Percentiles rank a stretch among this genome's conserved stretches.
phyloP scores from a whole-genome alignment of 2,888 invertebrate genomes.

The Hedychridium roseum region DNA sequence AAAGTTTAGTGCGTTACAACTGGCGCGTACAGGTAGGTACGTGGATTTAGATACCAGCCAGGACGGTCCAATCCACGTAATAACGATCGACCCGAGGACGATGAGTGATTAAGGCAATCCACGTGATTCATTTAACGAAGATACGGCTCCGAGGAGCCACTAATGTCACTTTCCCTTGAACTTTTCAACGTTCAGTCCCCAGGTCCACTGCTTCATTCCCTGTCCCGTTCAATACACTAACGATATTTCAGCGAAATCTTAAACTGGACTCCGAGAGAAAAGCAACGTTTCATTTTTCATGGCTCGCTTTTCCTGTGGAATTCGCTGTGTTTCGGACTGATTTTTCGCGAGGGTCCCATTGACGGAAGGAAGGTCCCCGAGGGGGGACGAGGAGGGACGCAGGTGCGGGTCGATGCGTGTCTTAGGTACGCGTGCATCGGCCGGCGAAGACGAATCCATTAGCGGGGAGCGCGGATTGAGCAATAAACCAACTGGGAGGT shows the following conservation, averaged over 20 bases:
- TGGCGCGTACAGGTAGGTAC: constrained; percentile 39
- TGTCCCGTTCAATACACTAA: not conserved
- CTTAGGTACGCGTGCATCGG: constrained; percentile 35
- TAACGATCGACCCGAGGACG: too few relatives aligned
- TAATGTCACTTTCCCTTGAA: constrained; percentile 42
- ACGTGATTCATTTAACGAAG: too few relatives aligned
- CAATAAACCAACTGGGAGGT: constrained; percentile 63
- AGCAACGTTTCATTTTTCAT: not conserved
- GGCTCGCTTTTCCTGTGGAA: too few relatives aligned
- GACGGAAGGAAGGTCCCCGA: too few relatives aligned
- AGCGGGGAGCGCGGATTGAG: constrained; percentile 60
- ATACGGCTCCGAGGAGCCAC: too few relatives aligned
- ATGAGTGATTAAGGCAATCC: too few relatives aligned
- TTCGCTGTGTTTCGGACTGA: too few relatives aligned
- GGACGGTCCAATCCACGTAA: too few relatives aligned
- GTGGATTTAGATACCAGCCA: too few relatives aligned
- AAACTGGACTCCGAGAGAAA: not conserved
- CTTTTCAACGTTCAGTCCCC: constrained; percentile 21
- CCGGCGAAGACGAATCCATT: constrained; percentile 59
- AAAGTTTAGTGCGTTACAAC: constrained; percentile 44
- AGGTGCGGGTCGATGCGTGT: constrained; percentile 39
- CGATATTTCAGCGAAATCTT: not conserved
- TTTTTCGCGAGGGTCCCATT: too few relatives aligned
- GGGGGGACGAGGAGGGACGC: constrained; percentile 7
- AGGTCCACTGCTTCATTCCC: not conserved